These are phyloP conservation scores for Caenorhabditis sp. DNA, from an alignment of 2,888 invertebrate genomes.

Conservation along the genomic window DNA sequence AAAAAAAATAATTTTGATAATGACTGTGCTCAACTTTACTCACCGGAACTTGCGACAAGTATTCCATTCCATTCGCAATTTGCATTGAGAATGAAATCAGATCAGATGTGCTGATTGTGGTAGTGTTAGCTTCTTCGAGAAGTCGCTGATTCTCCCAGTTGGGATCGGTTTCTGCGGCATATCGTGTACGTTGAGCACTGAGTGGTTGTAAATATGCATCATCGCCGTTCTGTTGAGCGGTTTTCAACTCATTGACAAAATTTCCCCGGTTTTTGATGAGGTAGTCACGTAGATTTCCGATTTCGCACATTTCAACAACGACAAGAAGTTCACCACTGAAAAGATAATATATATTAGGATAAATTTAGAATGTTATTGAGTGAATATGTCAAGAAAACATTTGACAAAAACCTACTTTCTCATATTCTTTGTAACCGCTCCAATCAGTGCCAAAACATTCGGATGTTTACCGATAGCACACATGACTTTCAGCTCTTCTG, in stretches of 20 bases:
- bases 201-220: conserved; percentile 13
- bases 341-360: no score
- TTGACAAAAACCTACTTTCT: conserved; percentile 29
- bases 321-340: conserved; percentile 50
- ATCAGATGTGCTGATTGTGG: conserved; percentile 72
- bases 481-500: conserved; percentile 55
- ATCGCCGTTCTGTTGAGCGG: neutral
- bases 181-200: neutral
- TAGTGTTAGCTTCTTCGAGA: neutral
- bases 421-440: conserved; percentile 49
- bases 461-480: conserved; percentile 53
- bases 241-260: conserved; percentile 39
- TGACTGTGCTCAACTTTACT: no score
- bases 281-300: conserved; percentile 41
- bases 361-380: neutral
- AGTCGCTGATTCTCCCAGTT: conserved; percentile 19
- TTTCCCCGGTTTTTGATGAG: conserved; percentile 12
- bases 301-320: conserved; percentile 45
- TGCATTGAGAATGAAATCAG: conserved; percentile 93
- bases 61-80: conserved; percentile 96
- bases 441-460: conserved; percentile 52
- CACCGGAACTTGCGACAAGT: conserved; percentile 89
- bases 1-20: no score
- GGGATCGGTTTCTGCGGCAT: conserved; percentile 11
- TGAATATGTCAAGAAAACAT: neutral